These are phyloP conservation scores for Clivina fossor DNA, from an alignment of 2,888 invertebrate species.

Conservation along the genomic window DNA sequence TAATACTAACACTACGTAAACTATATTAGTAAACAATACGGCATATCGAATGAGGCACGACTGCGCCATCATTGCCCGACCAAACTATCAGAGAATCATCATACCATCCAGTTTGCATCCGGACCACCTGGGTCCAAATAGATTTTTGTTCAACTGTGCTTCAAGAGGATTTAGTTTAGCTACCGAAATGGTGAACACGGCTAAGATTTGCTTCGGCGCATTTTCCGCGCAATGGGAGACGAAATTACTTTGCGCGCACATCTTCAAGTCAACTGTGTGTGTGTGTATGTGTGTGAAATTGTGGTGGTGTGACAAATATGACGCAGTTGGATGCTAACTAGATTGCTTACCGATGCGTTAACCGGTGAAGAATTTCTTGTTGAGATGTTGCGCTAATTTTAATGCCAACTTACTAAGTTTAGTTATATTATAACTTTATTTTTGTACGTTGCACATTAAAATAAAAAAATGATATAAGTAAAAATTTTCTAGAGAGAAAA, in stretches of 20 bases:
- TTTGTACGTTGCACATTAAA: too few species aligned
- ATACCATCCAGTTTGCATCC: too few species aligned
- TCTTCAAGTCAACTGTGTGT: constrained; percentile 14
- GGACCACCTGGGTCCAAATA: constrained; percentile 30
- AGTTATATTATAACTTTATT: too few species aligned
- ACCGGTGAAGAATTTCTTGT: too few species aligned
- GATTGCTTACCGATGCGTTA: constrained; percentile 46
- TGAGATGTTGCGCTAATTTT: too few species aligned
- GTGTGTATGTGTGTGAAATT: constrained; percentile 19
- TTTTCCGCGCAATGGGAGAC: constrained; percentile 43
- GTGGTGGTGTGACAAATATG: constrained; percentile 43
- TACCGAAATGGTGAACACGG: too few species aligned
- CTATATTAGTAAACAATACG: constrained; percentile 21
- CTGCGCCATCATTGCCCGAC: constrained; percentile 21
- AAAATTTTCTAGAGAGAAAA: too few species aligned
- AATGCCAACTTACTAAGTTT: too few species aligned
- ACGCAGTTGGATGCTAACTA: constrained; percentile 44
- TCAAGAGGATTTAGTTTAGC: too few species aligned
- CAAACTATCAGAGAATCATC: too few species aligned
- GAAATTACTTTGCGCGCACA: constrained; percentile 40
- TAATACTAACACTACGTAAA: neutral
- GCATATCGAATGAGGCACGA: constrained; percentile 11
- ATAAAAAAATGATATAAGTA: too few species aligned
- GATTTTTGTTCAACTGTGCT: too few species aligned
- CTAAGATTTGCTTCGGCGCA: constrained; percentile 37